Base-by-base conservation (phyloP, 2,797 vertebrate genomes). In the Stomatorhinus walkeri region DNA sequence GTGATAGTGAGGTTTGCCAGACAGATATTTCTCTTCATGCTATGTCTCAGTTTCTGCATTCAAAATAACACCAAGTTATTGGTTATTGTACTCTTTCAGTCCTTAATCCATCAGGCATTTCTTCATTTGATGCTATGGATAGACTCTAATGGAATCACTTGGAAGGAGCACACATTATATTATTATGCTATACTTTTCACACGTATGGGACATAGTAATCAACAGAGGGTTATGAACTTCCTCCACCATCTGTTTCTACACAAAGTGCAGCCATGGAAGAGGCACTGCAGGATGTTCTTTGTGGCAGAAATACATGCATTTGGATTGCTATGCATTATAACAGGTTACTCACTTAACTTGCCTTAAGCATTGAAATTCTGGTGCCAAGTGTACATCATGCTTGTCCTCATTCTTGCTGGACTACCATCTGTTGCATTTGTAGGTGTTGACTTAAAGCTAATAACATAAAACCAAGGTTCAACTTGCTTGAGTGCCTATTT, bases 221-320 rank as follows among this genome's bases (percentile, higher is more conserved):
- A 1, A 79, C 72, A 79, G 72, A 19, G 7, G 72, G 32, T 79
- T 40, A 79, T 79, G 40, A 10, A 40, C 72, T 79, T 79, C 72
- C 72, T n/a, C 72, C 72, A n/a, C 72, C 36, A 79, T n/a, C 28
- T 79, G 36, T 79, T 79, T 79, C 72, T n/a, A 79, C 36, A 79
- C 6, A n/a, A 43, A 79, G 72, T 79, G 72, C 19, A 72, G 64
- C 64, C 36, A 72, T 72, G 28, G 64, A 36, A 16, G 64, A 16
- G 24, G 85, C 32, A 24, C n/a, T 52, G 28, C 22, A 28, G 85
- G 22, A 36, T 49, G 51, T 86, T 32, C 3, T 36, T 56, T 86
- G 85, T 56, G 48, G 48, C 40, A 85, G 83, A 28, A 28, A 85
- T 51, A 54, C 5, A 85, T 51, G 49, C 49, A 85, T 36, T 54